phyloP scores from a whole-genome alignment of 2,888 invertebrate species.

The Hyles lineata region DNA sequence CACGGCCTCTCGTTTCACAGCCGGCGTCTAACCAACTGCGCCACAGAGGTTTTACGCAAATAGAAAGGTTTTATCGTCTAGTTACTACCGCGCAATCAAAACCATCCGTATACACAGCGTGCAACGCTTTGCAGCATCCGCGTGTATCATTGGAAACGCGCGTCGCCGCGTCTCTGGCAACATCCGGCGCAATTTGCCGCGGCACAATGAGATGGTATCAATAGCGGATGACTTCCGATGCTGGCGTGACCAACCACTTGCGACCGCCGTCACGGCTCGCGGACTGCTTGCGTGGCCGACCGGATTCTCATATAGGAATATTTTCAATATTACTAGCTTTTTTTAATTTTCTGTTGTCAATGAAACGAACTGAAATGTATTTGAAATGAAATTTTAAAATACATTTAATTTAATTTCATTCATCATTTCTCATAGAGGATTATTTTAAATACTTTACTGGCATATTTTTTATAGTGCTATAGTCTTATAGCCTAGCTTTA shows the following conservation, averaged over 20 bases:
- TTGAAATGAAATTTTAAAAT: too few relatives aligned
- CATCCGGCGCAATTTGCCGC: slow-evolving; percentile 77
- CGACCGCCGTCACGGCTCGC: slow-evolving; percentile 75
- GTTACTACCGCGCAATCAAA: too few relatives aligned
- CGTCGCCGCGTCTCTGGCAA: slow-evolving; percentile 72
- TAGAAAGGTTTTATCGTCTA: too few relatives aligned
- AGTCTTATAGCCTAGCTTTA: too few relatives aligned
- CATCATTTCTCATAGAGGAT: too few relatives aligned
- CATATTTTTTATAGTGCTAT: too few relatives aligned
- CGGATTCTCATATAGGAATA: background rate
- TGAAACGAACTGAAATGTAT: too few relatives aligned
- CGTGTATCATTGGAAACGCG: slow-evolving; percentile 54
- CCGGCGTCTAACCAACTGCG: too few relatives aligned
- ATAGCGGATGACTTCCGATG: slow-evolving; percentile 81
- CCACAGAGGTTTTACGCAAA: too few relatives aligned
- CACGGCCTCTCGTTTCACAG: too few relatives aligned
- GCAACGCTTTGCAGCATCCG: slow-evolving; percentile 8
- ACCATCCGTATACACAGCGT: background rate
- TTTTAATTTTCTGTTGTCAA: background rate
- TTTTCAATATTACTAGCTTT: background rate
- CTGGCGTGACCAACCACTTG: slow-evolving; percentile 75
- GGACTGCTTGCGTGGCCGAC: slow-evolving; percentile 46
- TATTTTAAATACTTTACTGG: too few relatives aligned
- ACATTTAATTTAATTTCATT: too few relatives aligned
- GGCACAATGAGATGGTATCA: slow-evolving; percentile 83